Conservation (phyloP, 2,113 vertebrate species). For the Ceuthmochares aereus region DNA sequence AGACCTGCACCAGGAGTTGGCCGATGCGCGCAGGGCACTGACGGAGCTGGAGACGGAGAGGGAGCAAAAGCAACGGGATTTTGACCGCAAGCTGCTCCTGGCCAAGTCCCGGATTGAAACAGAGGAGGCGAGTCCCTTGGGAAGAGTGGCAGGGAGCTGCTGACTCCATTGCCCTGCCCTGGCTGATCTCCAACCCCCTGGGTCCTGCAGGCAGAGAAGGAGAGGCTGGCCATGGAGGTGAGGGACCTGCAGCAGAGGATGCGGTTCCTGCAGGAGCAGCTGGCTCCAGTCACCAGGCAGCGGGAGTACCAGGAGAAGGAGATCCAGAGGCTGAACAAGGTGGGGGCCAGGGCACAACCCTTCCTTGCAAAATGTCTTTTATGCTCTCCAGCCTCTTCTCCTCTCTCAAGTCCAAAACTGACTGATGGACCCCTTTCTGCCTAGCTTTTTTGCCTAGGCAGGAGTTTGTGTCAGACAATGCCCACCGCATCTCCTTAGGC, state of each 20-base stretch:
- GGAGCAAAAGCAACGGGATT: slow-evolving; percentile 94
- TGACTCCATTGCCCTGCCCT: not conserved
- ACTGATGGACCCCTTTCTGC: not conserved
- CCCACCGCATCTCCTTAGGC: not conserved
- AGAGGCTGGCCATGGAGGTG: slow-evolving; percentile 87
- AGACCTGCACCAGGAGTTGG: slow-evolving; percentile 90
- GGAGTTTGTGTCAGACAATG: not conserved
- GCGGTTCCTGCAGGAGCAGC: slow-evolving; percentile 91
- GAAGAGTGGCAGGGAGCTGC: not conserved
- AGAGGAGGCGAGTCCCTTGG: slow-evolving; percentile 82
- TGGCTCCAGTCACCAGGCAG: slow-evolving; percentile 89
- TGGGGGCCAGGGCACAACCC: not conserved
- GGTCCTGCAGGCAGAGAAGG: slow-evolving; percentile 86
- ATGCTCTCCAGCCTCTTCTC: not conserved
- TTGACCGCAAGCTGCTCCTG: slow-evolving; percentile 94
- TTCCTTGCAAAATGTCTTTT: not conserved
- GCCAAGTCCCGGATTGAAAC: slow-evolving; percentile 96
- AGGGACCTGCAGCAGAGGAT: slow-evolving; percentile 92
- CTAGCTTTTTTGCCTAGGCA: not conserved
- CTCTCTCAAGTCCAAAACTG: not conserved
- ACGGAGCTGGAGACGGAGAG: slow-evolving; percentile 87
- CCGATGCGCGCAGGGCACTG: slow-evolving; percentile 87
- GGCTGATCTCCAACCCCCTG: not conserved
- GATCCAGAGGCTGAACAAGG: slow-evolving; percentile 95
- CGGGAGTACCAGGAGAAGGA: slow-evolving; percentile 96